Evolutionary conservation across 2,797 vertebrate genomes (phyloP).

Genomic region (Pseudochromis fuscus): DNA sequence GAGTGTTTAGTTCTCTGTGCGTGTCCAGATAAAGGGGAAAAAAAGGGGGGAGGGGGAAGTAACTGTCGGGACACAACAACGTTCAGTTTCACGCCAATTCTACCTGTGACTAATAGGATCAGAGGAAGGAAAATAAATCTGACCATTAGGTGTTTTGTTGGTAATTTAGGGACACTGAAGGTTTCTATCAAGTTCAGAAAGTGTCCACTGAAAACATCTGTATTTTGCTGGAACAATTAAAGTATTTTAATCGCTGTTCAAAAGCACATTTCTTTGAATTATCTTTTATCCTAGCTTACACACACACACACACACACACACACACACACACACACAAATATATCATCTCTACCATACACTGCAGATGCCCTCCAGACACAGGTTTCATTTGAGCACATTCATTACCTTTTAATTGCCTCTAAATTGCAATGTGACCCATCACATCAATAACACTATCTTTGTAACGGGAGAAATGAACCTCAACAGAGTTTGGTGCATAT

Average conservation of each 20-base stretch:
- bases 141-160: constrained; percentile 40
- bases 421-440: constrained; percentile 91
- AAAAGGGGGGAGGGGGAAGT: constrained; percentile 59
- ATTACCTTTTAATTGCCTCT: constrained; percentile 96
- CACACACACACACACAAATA: constrained; percentile 68
- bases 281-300: constrained; percentile 36
- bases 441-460: constrained; percentile 87
- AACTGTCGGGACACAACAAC: constrained; percentile 36
- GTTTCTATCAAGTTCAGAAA: constrained; percentile 2
- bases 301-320: constrained; percentile 17
- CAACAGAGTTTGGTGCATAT: constrained; percentile 27
- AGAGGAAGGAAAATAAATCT: constrained; percentile 42
- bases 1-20: constrained; percentile 66
- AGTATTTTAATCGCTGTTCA: constrained; percentile 38
- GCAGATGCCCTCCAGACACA: constrained; percentile 87
- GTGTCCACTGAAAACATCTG: constrained; percentile 27
- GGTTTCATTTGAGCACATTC: constrained; percentile 89
- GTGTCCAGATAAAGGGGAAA: constrained; percentile 65
- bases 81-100: constrained; percentile 65
- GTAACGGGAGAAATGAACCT: constrained; percentile 76
- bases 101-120: constrained; percentile 46
- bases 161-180: constrained; percentile 23
- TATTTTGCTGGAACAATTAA: constrained; percentile 19
- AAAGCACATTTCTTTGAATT: constrained; percentile 47
- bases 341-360: constrained; percentile 76